Evolutionary conservation across 2,888 invertebrate genomes (phyloP), one percentile per base, ranked within the genome.

Genomic region (Chirona hameri): DNA sequence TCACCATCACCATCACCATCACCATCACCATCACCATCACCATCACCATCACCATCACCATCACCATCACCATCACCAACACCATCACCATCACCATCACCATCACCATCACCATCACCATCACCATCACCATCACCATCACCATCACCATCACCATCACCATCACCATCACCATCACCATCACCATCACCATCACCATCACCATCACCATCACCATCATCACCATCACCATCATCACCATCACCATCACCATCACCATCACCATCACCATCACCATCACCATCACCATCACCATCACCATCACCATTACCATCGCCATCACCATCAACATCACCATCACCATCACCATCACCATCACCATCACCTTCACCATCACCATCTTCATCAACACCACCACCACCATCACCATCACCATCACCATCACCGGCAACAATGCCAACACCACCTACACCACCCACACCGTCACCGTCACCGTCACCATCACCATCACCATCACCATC

Each of bases 1-100:
- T 65, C 65, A 65, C 65, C 65, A 65, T 65, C 65, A 65, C 65
- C 65, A 65, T 65, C 65, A 65, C 65, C 65, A 65, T 65, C 65
- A 65, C 65, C 65, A 65, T 65, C 65, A 65, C 65, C 65, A 65
- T 65, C 65, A 65, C 65, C 65, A 65, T 65, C 65, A 65, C 65
- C 65, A 65, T 65, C 65, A 65, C 65, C 65, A 65, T 65, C 65
- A 65, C 65, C 65, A 65, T 65, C 65, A 65, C 65, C 65, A 65
- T 65, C 65, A 65, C 65, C 65, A 65, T 65, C 65, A 65, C 65
- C 65, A 65, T 65, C 65, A 65, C 65, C 65, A 65, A 18, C 65
- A 65, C 65, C 65, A 65, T 65, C 65, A 65, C 65, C 65, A 65
- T 65, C 65, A 65, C 65, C 65, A 65, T 65, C 65, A 65, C 65